These are phyloP conservation scores for Takifugu ocellatus DNA, from an alignment of 2,797 vertebrate species.

Conservation along the genomic window DNA sequence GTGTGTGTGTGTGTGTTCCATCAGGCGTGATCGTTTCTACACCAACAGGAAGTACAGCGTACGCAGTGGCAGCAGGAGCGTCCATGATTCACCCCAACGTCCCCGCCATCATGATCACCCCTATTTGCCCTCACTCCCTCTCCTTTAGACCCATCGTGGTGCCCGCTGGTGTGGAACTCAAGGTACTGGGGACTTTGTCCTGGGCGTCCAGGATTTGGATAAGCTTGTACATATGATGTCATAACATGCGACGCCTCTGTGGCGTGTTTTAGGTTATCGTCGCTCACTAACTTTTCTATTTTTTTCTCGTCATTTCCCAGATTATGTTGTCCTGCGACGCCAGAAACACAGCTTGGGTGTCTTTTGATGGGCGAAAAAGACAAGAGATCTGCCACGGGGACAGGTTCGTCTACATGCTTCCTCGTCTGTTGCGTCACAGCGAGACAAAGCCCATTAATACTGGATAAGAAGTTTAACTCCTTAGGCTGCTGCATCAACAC, in stretches of 20 bases:
- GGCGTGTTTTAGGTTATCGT: too few relatives aligned
- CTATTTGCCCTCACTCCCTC: slow-evolving; percentile 83
- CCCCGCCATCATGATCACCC: slow-evolving; percentile 83
- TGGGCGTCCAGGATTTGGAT: not conserved
- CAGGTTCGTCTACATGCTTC: slow-evolving; percentile 62
- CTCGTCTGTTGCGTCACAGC: too few relatives aligned
- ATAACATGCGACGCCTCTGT: too few relatives aligned
- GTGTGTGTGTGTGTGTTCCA: slow-evolving; percentile 7
- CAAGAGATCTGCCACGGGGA: slow-evolving; percentile 82
- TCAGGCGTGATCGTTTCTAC: slow-evolving; percentile 82
- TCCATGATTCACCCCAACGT: slow-evolving; percentile 86
- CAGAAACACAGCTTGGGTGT: slow-evolving; percentile 82
- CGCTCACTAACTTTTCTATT: not conserved
- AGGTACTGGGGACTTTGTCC: slow-evolving; percentile 42
- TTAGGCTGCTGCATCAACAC: slow-evolving; percentile 33
- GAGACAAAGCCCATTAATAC: not conserved
- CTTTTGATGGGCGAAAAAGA: slow-evolving; percentile 80
- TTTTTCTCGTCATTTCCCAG: slow-evolving; percentile 34
- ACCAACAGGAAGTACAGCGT: slow-evolving; percentile 81
- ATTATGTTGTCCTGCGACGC: slow-evolving; percentile 78
- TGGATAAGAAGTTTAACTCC: slow-evolving; percentile 8
- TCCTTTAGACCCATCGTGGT: slow-evolving; percentile 84
- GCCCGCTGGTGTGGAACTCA: slow-evolving; percentile 81
- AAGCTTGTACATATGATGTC: not conserved
- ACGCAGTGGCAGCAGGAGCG: slow-evolving; percentile 80